Conservation (phyloP, 2,797 vertebrate species). For the Netta rufina region DNA sequence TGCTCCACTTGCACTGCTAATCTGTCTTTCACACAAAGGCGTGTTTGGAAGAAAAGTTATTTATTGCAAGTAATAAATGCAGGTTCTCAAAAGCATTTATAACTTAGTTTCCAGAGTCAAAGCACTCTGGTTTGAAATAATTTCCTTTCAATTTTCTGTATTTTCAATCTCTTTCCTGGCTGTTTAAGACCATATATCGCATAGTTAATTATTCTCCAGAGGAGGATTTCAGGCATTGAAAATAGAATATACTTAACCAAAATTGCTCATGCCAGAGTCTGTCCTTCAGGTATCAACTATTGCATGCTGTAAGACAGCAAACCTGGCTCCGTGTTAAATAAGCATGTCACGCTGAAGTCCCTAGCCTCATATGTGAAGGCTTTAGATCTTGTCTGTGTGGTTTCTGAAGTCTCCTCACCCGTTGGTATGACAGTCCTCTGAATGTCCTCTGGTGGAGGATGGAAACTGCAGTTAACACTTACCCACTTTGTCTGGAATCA, state of each 20-base stretch:
- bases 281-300: neutral
- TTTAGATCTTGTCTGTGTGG: neutral
- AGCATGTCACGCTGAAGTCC: neutral
- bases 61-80: slow-evolving; percentile 69
- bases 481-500: neutral
- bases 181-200: slow-evolving; percentile 40
- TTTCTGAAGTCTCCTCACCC: neutral
- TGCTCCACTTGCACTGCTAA: slow-evolving; percentile 69
- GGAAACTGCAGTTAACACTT: slow-evolving; percentile 6
- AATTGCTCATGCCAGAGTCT: neutral
- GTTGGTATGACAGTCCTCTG: neutral
- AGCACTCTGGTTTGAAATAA: slow-evolving; percentile 59
- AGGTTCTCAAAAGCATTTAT: slow-evolving; percentile 70
- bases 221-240: slow-evolving; percentile 25
- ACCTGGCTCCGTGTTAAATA: neutral
- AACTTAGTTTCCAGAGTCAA: slow-evolving; percentile 58
- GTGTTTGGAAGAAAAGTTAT: slow-evolving; percentile 64
- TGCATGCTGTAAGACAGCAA: neutral
- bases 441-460: neutral
- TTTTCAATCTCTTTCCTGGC: slow-evolving; percentile 46
- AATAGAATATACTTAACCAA: neutral
- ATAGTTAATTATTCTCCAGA: slow-evolving; percentile 27
- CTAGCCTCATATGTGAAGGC: neutral
- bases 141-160: slow-evolving; percentile 58
- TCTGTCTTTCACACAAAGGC: slow-evolving; percentile 65